These are phyloP conservation scores for Alosa alosa DNA, from an alignment of 2,113 vertebrate species.

Conservation along the genomic window DNA sequence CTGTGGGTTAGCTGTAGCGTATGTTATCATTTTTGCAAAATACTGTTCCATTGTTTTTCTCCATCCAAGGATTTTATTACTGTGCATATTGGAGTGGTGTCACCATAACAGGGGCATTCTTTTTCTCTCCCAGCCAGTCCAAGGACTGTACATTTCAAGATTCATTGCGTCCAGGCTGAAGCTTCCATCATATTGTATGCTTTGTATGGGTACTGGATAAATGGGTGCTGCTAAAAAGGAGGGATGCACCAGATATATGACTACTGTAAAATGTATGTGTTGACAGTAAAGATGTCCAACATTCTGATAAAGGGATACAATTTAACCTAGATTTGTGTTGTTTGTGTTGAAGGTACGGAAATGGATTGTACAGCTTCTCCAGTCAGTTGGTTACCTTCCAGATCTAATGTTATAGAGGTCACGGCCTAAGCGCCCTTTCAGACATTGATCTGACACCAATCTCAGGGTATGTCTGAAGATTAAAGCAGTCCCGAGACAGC, in stretches of 20 bases:
- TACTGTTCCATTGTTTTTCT: not conserved
- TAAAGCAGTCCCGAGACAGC: not conserved
- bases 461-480: not conserved
- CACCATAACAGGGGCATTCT: not conserved
- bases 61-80: not conserved
- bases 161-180: not conserved
- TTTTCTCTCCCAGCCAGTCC: not conserved
- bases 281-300: not conserved
- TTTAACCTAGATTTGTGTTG: not conserved
- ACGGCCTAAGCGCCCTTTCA: not conserved
- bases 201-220: not conserved
- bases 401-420: not conserved
- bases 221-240: not conserved
- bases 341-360: not conserved
- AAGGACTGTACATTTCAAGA: not conserved
- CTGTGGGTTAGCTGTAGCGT: not conserved
- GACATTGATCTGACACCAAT: not conserved
- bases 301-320: not conserved
- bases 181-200: not conserved
- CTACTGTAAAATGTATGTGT: not conserved
- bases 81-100: not conserved
- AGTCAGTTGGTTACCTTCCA: not conserved
- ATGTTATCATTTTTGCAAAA: not conserved
- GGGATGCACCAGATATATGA: not conserved
- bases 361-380: not conserved